Evolutionary conservation across 2,113 vertebrate genomes (phyloP), one percentile per base, ranked within the genome.

Genomic region (Amazona vittata): DNA sequence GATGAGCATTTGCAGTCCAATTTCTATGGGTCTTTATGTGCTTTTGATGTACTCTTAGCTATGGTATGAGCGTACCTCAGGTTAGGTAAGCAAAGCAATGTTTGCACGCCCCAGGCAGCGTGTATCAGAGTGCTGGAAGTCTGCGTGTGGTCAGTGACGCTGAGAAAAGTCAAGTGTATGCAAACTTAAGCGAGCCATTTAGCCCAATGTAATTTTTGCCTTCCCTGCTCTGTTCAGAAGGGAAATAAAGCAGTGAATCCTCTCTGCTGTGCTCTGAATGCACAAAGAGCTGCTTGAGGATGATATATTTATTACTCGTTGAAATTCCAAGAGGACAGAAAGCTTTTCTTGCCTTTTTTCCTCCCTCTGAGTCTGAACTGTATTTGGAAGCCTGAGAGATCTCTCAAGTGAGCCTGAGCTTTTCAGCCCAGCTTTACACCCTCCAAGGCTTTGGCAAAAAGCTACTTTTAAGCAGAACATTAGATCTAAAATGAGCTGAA

Each of bases 301-400:
- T 92, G 95, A 84, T 96, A 96, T 92, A 96, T 97, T 97, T 95
- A 92, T 95, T 87, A 91, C 75, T 77, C 73, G 86, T 84, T 84
- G 93, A 92, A 96, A 94, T 89, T 82, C 81, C 8, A 9, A 65
- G 69, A 86, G 71, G 60, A 74, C 26, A 84, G 74, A 53, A 70
- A 75, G 77, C 80, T 95, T 70, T 92, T 85, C 63, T 87, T 26
- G 7, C 77, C 86, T 68, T 37, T 22, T 33, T 22, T 1, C 41
- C 11, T 31, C 22, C 0, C 46, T 37, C 44, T 11, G 59, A 90
- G 78, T 10, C 89, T 92, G 65, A 91, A 77, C 81, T 70, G 92
- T 85, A 64, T 62, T 52, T 74, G 78, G 78, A 93, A 92, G 76
- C 50, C 67, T 63, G 60, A 57, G 39, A 95, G 89, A 85, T 81